Base-by-base conservation (phyloP, 2,113 vertebrate genomes). In the Progne subis region DNA sequence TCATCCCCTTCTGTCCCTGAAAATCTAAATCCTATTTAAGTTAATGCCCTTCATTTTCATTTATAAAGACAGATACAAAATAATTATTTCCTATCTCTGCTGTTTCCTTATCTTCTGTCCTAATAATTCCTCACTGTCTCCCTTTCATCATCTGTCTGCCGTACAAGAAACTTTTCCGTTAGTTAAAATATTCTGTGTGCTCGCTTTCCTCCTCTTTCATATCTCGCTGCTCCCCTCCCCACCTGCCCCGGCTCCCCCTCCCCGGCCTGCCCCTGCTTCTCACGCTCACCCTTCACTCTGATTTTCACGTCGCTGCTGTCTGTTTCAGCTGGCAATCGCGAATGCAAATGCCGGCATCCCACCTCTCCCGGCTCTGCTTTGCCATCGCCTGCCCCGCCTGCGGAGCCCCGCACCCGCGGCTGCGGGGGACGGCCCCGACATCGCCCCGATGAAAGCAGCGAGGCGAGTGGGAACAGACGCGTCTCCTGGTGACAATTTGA, bases 11-110 rank as follows among this genome's bases (percentile, higher is more conserved):
- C 97, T 97, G 97, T 97, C 95, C 97, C 97, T 64, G 97, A 96
- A 98, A 98, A 97, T 97, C 97, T 98, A 98, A 98, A 98, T 98
- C 98, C 97, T 96, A 98, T 98, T 98, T 97, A 97, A 98, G 97
- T 97, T 98, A 98, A 98, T 98, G 98, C 97, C 97, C 98, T 98
- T 98, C 98, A 98, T 98, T 98, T 98, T 98, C 98, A 98, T 98
- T 98, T 98, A 97, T 97, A 97, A 98, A 98, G 98, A 98, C 97
- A 98, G 98, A 98, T 98, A 98, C 97, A 98, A 98, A 98, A 98
- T 98, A 98, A 98, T 98, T 98, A 98, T 98, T 98, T 98, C 97
- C 97, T 98, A 98, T 98, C 98, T 98, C 97, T 41, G 69, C 96
- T 95, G 97, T 96, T 98, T 98, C 96, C 98, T 98, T 98, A 98